These are phyloP conservation scores for Melanargia galathea DNA, from an alignment of 2,888 invertebrate species.

Conservation along the genomic window DNA sequence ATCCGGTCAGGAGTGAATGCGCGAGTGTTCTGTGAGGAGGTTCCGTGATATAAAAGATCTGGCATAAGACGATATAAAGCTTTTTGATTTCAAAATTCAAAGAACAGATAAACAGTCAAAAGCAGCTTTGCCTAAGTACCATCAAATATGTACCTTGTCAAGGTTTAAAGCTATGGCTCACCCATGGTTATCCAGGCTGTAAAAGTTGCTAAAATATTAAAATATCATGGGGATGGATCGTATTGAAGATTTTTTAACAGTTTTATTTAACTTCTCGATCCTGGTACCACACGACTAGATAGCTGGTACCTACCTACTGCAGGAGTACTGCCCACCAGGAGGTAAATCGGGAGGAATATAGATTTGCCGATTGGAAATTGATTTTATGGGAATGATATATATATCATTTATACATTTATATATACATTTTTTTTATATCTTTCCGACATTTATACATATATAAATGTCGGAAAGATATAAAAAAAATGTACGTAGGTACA, in stretches of 20 bases:
- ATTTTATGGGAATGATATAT: too few species aligned
- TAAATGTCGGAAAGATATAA: too few species aligned
- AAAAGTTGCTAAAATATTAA: too few species aligned
- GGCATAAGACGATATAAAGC: neutral
- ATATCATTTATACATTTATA: too few species aligned
- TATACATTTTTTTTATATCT: too few species aligned
- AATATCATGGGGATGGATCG: too few species aligned
- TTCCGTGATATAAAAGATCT: neutral
- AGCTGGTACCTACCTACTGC: too few species aligned
- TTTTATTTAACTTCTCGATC: neutral
- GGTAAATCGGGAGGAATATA: neutral
- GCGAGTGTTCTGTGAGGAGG: neutral
- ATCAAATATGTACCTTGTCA: neutral
- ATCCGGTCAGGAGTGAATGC: slow-evolving; percentile 1
- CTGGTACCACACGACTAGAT: too few species aligned
- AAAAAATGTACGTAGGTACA: neutral
- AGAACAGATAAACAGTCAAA: neutral
- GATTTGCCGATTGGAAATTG: neutral
- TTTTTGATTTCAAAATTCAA: neutral
- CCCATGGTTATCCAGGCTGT: too few species aligned
- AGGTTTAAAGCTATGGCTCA: neutral
- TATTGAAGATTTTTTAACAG: too few species aligned
- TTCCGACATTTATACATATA: too few species aligned
- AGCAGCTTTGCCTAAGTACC: neutral
- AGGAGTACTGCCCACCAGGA: neutral